Evolutionary conservation across 2,113 vertebrate genomes (phyloP).

Genomic region (Tricholaema leucomelas): DNA sequence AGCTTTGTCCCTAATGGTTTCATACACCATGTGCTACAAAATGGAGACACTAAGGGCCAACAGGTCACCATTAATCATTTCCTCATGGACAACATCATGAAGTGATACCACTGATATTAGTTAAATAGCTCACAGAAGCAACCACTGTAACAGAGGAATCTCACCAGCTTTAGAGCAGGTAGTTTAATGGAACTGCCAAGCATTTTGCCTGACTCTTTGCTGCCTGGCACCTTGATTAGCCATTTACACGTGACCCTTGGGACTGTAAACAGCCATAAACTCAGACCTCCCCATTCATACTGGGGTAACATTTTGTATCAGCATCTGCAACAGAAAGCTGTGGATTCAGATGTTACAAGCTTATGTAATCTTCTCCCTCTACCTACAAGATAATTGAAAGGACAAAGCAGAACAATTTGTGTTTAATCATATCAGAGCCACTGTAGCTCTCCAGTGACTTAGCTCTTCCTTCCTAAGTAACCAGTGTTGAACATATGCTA

Average conservation of each 20-base stretch:
- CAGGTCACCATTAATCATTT: constrained; percentile 9
- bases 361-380: background rate
- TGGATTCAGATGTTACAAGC: background rate
- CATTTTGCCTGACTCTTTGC: background rate
- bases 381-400: constrained; percentile 26
- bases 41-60: background rate
- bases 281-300: background rate
- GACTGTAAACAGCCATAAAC: background rate
- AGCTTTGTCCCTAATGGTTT: background rate
- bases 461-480: constrained; percentile 46
- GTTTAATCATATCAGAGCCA: constrained; percentile 58
- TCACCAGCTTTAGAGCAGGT: background rate
- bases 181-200: background rate
- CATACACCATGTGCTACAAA: background rate
- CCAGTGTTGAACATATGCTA: background rate
- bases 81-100: background rate
- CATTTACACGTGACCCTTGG: background rate
- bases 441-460: constrained; percentile 26
- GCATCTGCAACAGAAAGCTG: background rate
- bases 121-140: background rate
- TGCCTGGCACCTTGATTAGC: background rate
- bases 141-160: background rate
- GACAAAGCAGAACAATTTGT: constrained; percentile 48
- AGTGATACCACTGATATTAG: background rate
- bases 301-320: background rate